A percentile compares a stretch with the other conserved stretches of the same genome.
Evolutionary conservation across 1,140 invertebrate species (phyloP).

Genomic region (Ephestia elutella): DNA sequence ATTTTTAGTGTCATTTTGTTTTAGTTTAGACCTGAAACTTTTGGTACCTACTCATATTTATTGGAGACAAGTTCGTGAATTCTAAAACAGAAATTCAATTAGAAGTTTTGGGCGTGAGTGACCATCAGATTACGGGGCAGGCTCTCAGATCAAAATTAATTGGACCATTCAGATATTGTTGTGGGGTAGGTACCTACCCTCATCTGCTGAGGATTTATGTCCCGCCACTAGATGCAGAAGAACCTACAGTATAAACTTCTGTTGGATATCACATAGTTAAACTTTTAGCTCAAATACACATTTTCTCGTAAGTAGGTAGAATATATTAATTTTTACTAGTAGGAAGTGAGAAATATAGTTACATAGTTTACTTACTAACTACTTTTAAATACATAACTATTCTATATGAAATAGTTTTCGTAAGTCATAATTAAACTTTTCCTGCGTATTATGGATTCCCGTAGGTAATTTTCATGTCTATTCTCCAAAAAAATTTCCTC

Average conservation of each 20-base stretch:
- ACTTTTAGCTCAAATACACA: too few species aligned
- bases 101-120: constrained; percentile 69
- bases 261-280: too few species aligned
- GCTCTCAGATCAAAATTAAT: constrained; percentile 68
- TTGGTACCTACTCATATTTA: neutral
- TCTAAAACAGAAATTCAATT: constrained; percentile 68
- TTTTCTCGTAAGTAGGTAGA: too few species aligned
- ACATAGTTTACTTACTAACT: too few species aligned
- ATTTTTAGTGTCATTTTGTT: neutral
- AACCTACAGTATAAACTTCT: neutral
- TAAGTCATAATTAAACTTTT: too few species aligned
- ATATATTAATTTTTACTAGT: too few species aligned
- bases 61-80: constrained; percentile 44
- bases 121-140: constrained; percentile 70
- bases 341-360: too few species aligned
- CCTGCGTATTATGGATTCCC: too few species aligned
- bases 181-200: constrained; percentile 60
- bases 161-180: constrained; percentile 69
- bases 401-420: too few species aligned
- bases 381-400: too few species aligned
- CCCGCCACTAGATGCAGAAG: constrained; percentile 30
- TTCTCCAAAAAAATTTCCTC: too few species aligned
- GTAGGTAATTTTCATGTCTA: too few species aligned
- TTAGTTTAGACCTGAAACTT: neutral
- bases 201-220: constrained; percentile 65